Base-by-base conservation (phyloP, 2,888 invertebrate genomes). In the Scaptomyza caliginosa region DNA sequence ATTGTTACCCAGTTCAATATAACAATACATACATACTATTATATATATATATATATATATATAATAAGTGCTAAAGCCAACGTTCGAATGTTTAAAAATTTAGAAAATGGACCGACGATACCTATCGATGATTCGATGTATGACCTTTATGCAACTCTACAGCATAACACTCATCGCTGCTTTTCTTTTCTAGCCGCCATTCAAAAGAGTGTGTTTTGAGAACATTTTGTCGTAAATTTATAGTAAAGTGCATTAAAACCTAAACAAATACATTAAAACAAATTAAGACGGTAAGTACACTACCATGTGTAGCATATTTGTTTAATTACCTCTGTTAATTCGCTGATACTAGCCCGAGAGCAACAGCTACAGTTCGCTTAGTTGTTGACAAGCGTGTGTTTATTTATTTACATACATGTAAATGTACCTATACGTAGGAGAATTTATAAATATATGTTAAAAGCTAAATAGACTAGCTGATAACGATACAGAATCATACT, bases 171-270 rank as follows among this genome's bases (percentile, higher is more conserved):
- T 43, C 49, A 46, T 66, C 59, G 30, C 34, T 68, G 67, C 55
- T 82, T 78, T 68, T 79, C 59, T 71, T 72, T 65, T 60, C 63
- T 83, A 64, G 67, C 72, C 72, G 72, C 76, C 77, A 87, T 87
- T 87, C 83, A 87, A 83, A 83, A 81, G 85, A 76, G 74, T 67
- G 86, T 82, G 67, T 76, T 73, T 58, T 24, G 32, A 45, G 40
- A 55, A 59, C 52, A 55, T 73, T 72, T 74, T 63, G 60, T 23
- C 42, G 42, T 46, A 68, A 74, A 56, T 85, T 70, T 43, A 64
- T 81, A 75, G 57, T 55, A 75, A 69, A 65, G 50, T 56, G 36
- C 19, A 34, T n/a, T 30, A 45, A 51, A 64, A 65, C 51, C 40
- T 40, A 8, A 59, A 42, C 42, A 42, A 52, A 32, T 55, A 28